Base-by-base conservation (phyloP, 1,140 invertebrate genomes). In the Drosophila lowei region DNA sequence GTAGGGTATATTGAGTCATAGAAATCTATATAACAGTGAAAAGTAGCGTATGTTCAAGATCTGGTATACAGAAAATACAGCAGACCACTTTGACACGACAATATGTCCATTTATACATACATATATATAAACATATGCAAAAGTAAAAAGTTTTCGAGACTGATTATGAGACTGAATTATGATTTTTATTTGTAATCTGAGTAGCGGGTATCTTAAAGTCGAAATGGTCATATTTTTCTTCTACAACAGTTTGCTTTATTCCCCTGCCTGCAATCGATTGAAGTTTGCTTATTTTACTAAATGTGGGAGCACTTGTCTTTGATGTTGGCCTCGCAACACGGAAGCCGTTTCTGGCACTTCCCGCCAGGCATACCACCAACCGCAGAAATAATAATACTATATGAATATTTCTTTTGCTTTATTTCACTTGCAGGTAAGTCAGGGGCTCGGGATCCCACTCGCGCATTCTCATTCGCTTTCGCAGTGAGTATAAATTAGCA, bases 241-340 rank as follows among this genome's bases (percentile, higher is more conserved):
- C 61, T 61, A 62, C 68, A 65, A 78, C 18, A 18, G 78, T 81
- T 86, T 81, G 62, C 61, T 88, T 88, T 88, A 79, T 88, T 88
- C 79, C 34, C 34, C 67, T 54, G 66, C 61, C 63, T 48, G 55
- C 63, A 88, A 88, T 88, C 83, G 84, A 88, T 88, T 88, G 75
- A 88, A 76, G 75, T 89, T 70, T 88, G 72, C 59, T 72, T 72
- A 72, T 65, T 72, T 48, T 11, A 15, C 47, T 74, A 50, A 49
- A n/a, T 56, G 25, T 63, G 38, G 28, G 13, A 30, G 47, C 58
- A 18, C 48, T 55, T 70, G 21, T 15, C 83, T 89, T 83, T 88
- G 83, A 88, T 83, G 83, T 88, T 61, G 44, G 53, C 63, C 42
- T 28, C 52, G 43, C 59, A 41, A 49, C 49, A 53, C 44, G 30